A percentile compares a stretch with the other conserved stretches of the same genome.
Conservation (phyloP, 2,113 vertebrate species). For the Erinaceus europaeus region DNA sequence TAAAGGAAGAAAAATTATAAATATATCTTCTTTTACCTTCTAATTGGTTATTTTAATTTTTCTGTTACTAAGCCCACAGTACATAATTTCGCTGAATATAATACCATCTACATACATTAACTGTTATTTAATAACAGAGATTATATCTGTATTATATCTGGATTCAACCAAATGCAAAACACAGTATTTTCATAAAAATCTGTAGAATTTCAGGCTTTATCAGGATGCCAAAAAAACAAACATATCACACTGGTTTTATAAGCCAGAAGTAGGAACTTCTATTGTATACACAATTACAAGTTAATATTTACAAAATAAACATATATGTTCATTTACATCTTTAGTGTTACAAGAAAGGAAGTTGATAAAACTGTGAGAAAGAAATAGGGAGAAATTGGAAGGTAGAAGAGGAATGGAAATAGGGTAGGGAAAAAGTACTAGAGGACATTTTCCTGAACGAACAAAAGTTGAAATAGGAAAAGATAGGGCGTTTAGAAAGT, state of each 20-base stretch:
- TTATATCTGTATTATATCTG: not conserved
- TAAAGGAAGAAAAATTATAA: too few relatives aligned
- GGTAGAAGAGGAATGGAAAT: not conserved
- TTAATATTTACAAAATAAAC: not conserved
- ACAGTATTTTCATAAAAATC: not conserved
- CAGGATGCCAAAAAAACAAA: not conserved
- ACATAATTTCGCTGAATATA: not conserved
- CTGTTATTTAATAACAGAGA: slow-evolving; percentile 3
- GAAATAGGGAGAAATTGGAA: not conserved
- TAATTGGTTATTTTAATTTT: slow-evolving; percentile 30
- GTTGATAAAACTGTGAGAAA: not conserved
- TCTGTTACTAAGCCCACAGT: not conserved
- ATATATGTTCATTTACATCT: not conserved
- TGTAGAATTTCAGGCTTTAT: slow-evolving; percentile 21
- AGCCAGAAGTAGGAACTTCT: not conserved
- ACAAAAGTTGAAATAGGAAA: not conserved
- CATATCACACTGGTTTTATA: not conserved
- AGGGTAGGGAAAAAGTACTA: not conserved
- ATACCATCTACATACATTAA: not conserved
- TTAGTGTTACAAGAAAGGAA: not conserved
- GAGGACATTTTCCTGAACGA: not conserved
- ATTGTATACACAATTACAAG: not conserved
- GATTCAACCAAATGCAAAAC: not conserved
- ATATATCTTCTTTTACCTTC: too few relatives aligned
- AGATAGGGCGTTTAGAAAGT: not conserved